These are phyloP conservation scores for Oreocharis arfaki DNA, from an alignment of 2,113 vertebrate genomes.

Conservation along the genomic window DNA sequence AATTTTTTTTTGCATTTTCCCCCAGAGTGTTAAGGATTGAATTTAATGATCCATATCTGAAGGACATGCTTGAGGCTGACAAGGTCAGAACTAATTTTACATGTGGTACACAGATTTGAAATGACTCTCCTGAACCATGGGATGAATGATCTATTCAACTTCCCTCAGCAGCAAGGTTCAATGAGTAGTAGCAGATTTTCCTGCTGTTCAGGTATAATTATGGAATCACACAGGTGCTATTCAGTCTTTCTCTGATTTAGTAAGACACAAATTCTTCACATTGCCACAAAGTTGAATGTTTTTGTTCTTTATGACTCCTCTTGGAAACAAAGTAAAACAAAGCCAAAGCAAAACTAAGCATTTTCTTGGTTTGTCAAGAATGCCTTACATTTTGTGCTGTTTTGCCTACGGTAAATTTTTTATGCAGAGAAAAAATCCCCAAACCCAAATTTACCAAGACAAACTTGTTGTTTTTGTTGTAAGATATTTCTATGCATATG, in stretches of 20 bases:
- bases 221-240: background rate
- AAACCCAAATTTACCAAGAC: background rate
- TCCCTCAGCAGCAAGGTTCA: constrained; percentile 11
- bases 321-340: background rate
- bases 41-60: constrained; percentile 60
- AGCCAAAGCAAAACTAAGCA: background rate
- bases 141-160: constrained; percentile 55
- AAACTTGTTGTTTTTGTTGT: background rate
- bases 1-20: background rate
- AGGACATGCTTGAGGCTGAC: constrained; percentile 22
- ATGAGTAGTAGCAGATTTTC: constrained; percentile 28
- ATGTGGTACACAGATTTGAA: constrained; percentile 58
- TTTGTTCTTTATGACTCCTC: background rate
- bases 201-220: constrained; percentile 38
- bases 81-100: constrained; percentile 61
- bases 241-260: constrained; percentile 31
- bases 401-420: background rate
- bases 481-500: background rate
- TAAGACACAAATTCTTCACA: background rate
- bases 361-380: background rate
- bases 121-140: constrained; percentile 15
- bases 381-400: background rate
- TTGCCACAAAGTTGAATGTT: background rate
- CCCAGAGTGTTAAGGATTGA: constrained; percentile 18
- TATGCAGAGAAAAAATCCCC: background rate